A percentile compares a stretch with the other conserved stretches of the same genome.
Evolutionary conservation across 2,797 vertebrate genomes (phyloP).

Genomic region (Artibeus lituratus): DNA sequence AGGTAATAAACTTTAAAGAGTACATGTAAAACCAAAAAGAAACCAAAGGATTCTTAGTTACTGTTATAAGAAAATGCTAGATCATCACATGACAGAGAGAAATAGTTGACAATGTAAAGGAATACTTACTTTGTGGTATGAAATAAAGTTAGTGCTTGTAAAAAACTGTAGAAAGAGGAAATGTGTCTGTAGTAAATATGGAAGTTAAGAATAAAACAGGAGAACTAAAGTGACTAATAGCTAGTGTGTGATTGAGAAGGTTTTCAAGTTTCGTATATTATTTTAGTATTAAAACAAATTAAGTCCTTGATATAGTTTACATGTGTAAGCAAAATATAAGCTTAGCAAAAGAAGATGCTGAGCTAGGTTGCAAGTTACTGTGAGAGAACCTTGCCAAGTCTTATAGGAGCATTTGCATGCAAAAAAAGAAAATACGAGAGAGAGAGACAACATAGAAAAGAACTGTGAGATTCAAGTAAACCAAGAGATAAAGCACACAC

Average conservation of each 20-base stretch:
- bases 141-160: conserved; percentile 18
- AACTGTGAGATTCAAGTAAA: not conserved
- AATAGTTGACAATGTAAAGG: not conserved
- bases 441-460: not conserved
- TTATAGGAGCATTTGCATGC: not conserved
- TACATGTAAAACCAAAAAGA: not conserved
- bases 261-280: not conserved
- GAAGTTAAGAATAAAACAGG: not conserved
- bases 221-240: not conserved
- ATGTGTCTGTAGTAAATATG: not conserved
- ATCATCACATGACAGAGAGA: not conserved
- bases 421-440: not conserved
- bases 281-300: conserved; percentile 24
- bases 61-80: not conserved
- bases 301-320: not conserved
- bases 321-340: not conserved
- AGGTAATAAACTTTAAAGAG: not conserved
- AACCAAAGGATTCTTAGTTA: not conserved
- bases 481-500: not conserved
- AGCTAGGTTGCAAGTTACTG: not conserved
- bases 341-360: not conserved
- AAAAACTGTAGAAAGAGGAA: conserved; percentile 8
- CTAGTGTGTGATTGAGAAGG: not conserved
- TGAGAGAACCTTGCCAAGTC: not conserved
- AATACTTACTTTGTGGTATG: conserved; percentile 31